phyloP scores from a whole-genome alignment of 2,888 invertebrate species.

The Eledone cirrhosa region DNA sequence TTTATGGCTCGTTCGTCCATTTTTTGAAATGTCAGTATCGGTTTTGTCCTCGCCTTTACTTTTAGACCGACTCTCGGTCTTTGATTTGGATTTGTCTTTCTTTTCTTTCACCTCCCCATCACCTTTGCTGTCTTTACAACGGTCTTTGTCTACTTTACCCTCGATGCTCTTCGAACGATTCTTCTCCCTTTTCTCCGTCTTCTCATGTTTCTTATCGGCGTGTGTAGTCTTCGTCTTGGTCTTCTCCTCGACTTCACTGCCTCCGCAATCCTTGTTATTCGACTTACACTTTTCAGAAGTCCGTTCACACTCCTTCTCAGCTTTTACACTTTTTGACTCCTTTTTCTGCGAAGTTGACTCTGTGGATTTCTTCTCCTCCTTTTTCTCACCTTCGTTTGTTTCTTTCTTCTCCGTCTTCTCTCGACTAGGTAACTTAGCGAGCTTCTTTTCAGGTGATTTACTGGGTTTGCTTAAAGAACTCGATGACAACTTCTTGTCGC shows the following conservation, averaged over 20 bases:
- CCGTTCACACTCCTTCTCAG: conserved; percentile 7
- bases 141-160: conserved; percentile 35
- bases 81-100: conserved; percentile 38
- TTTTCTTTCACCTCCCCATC: conserved; percentile 37
- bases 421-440: conserved; percentile 36
- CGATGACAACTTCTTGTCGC: not conserved
- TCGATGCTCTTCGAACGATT: conserved; percentile 38
- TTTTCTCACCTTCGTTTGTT: conserved; percentile 39
- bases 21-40: conserved; percentile 17
- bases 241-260: conserved; percentile 26
- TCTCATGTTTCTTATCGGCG: conserved; percentile 28
- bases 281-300: conserved; percentile 23
- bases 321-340: conserved; percentile 31
- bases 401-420: conserved; percentile 26
- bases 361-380: conserved; percentile 11
- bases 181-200: conserved; percentile 31
- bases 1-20: not conserved
- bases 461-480: not conserved
- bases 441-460: conserved; percentile 40
- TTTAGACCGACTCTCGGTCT: conserved; percentile 20
- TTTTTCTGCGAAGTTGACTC: conserved; percentile 23
- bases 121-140: conserved; percentile 37
- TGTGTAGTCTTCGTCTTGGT: not conserved
- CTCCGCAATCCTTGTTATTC: conserved; percentile 8
- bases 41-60: conserved; percentile 25